phyloP scores from a whole-genome alignment of 2,888 invertebrate genomes.

The Poecilobothrus nobilitatus region DNA sequence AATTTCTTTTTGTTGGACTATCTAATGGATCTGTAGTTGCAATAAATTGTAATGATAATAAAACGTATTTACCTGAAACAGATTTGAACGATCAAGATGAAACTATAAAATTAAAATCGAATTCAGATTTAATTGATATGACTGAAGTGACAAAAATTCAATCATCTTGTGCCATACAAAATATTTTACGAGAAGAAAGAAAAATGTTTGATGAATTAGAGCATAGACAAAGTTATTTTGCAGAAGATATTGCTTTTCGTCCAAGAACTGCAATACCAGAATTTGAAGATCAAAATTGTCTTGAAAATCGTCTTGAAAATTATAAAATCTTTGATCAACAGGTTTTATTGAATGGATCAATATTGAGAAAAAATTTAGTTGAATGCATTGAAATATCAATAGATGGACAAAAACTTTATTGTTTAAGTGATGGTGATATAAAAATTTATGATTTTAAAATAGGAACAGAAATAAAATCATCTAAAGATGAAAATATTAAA shows the following conservation, averaged over 20 bases:
- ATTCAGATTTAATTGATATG: not conserved
- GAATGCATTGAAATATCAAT: conserved; percentile 35
- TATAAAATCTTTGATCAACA: conserved; percentile 37
- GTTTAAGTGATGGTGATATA: conserved; percentile 34
- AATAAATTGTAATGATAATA: conserved; percentile 34
- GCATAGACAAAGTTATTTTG: not conserved
- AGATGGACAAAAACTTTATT: conserved; percentile 36
- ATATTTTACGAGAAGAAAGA: conserved; percentile 39
- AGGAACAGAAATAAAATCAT: conserved; percentile 10
- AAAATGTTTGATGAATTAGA: conserved; percentile 25
- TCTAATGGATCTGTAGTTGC: conserved; percentile 41
- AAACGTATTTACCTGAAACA: conserved; percentile 12
- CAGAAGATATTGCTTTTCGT: conserved; percentile 24
- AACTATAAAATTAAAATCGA: not conserved
- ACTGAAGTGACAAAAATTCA: conserved; percentile 18
- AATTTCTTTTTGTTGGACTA: conserved; percentile 37
- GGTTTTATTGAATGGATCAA: conserved; percentile 35
- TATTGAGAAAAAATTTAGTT: conserved; percentile 35
- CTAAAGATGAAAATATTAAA: conserved; percentile 2
- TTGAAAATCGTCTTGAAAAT: conserved; percentile 28
- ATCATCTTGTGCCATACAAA: conserved; percentile 41
- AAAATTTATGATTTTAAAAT: conserved; percentile 34
- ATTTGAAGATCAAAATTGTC: conserved; percentile 22
- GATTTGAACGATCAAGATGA: not conserved
- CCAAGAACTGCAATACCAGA: conserved; percentile 32